Evolutionary conservation across 2,797 vertebrate species (phyloP).

Genomic region (Schizopygopsis malacanthus): DNA sequence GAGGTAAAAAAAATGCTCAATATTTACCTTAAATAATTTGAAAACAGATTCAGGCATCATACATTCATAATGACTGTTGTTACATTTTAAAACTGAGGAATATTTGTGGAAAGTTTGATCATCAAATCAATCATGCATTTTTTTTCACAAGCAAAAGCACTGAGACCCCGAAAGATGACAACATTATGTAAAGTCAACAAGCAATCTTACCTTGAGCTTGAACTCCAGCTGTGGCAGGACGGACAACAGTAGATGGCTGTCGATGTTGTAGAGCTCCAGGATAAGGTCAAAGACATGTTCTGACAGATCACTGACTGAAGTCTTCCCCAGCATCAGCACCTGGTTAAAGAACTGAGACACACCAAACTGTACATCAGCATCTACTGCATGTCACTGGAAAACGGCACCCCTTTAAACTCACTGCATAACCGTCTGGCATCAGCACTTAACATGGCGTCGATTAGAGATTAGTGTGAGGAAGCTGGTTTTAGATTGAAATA

Average conservation of each 20-base stretch:
- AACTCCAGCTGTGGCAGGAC: conserved; percentile 98
- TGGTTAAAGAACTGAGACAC: conserved; percentile 95
- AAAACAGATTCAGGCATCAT: neutral
- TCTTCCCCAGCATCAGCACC: conserved; percentile 98
- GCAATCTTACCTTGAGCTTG: conserved; percentile 90
- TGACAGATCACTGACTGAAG: conserved; percentile 96
- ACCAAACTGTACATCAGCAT: neutral
- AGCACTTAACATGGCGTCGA: neutral
- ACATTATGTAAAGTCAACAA: neutral
- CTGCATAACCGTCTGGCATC: neutral
- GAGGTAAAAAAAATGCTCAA: neutral
- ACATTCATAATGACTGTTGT: neutral
- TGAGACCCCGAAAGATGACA: neutral
- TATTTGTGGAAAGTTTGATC: neutral
- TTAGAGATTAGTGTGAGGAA: conserved; percentile 12
- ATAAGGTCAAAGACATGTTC: conserved; percentile 98
- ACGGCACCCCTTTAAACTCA: too few species aligned
- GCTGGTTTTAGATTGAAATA: neutral
- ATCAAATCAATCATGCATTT: neutral
- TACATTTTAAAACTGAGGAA: neutral
- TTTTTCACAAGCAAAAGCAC: neutral
- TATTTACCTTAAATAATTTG: neutral
- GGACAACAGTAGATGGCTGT: conserved; percentile 95
- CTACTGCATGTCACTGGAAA: neutral
- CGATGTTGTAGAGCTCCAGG: conserved; percentile 97